phyloP scores from a whole-genome alignment of 2,113 vertebrate species.

The Xiphophorus hellerii region DNA sequence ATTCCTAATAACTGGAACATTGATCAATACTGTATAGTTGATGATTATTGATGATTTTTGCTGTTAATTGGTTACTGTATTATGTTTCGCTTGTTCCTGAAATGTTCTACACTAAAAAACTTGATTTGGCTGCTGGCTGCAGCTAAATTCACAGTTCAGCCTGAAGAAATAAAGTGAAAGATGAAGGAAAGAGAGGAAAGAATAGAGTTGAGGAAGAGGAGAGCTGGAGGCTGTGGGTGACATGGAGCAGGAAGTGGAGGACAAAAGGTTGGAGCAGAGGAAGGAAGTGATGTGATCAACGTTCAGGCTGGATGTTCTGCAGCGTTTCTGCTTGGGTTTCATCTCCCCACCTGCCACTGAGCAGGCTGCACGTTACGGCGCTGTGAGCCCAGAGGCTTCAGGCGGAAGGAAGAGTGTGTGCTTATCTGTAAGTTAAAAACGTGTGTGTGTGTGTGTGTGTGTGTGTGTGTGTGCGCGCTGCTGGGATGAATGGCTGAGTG shows the following conservation, averaged over 20 bases:
- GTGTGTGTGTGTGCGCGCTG: background rate
- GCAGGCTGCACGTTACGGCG: no score
- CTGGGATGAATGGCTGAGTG: slow-evolving; percentile 37
- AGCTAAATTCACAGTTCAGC: no score
- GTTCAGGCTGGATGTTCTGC: background rate
- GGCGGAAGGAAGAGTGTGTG: slow-evolving; percentile 4
- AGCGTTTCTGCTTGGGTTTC: slow-evolving; percentile 18
- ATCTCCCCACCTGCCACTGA: slow-evolving; percentile 43
- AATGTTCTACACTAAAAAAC: no score
- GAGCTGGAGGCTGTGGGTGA: background rate
- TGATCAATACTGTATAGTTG: no score
- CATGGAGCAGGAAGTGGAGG: background rate
- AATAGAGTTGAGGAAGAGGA: background rate
- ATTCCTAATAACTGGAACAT: no score
- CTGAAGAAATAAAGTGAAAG: no score
- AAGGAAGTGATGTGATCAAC: no score
- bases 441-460: slow-evolving; percentile 8
- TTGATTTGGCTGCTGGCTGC: no score
- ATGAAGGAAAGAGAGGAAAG: no score
- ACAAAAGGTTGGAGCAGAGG: slow-evolving; percentile 1
- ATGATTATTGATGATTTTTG: no score
- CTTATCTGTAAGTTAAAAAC: background rate
- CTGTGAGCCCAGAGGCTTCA: background rate
- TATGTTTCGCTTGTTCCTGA: no score
- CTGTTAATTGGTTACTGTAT: no score